A percentile compares a stretch with the other conserved stretches of the same genome.
These are phyloP conservation scores for Calameuta filiformis DNA, from an alignment of 2,888 invertebrate species.

Conservation along the genomic window DNA sequence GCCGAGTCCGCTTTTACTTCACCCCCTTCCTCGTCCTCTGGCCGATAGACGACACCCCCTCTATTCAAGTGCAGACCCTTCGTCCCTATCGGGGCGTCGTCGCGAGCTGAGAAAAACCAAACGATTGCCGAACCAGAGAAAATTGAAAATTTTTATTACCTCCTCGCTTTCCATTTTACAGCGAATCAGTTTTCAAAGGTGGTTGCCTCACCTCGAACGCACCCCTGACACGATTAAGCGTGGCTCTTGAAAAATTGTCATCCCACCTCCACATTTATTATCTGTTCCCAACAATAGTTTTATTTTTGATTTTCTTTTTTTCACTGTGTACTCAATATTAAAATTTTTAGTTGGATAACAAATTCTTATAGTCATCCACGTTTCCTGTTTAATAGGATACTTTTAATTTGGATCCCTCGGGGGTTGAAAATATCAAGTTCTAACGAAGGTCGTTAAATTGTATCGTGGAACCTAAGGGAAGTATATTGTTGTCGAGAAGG, in stretches of 20 bases:
- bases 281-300: not conserved
- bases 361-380: no score
- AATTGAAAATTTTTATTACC: slow-evolving; percentile 49
- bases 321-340: not conserved
- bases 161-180: slow-evolving; percentile 47
- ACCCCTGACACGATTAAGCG: slow-evolving; percentile 30
- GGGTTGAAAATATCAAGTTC: no score
- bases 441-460: no score
- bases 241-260: not conserved
- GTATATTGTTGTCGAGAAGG: no score
- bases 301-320: not conserved
- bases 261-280: not conserved
- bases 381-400: no score
- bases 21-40: slow-evolving; percentile 32
- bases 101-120: not conserved
- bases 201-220: slow-evolving; percentile 30
- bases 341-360: no score
- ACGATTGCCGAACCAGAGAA: slow-evolving; percentile 18
- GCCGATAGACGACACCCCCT: slow-evolving; percentile 25
- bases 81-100: not conserved
- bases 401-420: no score
- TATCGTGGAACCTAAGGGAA: no score
- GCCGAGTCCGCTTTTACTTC: slow-evolving; percentile 33
- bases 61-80: slow-evolving; percentile 22
- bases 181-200: slow-evolving; percentile 30